A percentile compares a stretch with the other conserved stretches of the same genome.
Conservation (phyloP, 2,888 invertebrate species). For the Plagodis dolabraria region DNA sequence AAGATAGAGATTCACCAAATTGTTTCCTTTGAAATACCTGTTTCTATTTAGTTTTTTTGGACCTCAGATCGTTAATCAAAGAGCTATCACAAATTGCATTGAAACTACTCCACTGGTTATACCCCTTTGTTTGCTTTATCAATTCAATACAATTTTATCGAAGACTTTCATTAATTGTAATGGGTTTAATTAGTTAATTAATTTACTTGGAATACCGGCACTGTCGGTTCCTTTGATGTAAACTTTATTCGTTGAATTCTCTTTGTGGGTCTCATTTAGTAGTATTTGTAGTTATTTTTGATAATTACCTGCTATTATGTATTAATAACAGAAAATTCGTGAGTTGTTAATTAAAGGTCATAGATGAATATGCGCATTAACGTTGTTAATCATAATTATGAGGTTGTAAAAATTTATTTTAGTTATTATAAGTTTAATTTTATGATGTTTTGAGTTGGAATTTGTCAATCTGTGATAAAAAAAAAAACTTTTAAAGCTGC, state of each 20-base stretch:
- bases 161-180: conserved; percentile 60
- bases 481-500: too few relatives aligned
- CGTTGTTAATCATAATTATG: conserved; percentile 15
- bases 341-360: conserved; percentile 29
- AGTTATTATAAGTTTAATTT: conserved; percentile 2
- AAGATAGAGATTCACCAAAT: too few relatives aligned
- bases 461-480: background rate
- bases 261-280: conserved; percentile 35
- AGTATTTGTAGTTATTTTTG: conserved; percentile 34
- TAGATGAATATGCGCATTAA: conserved; percentile 23
- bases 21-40: too few relatives aligned
- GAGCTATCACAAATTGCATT: conserved; percentile 27
- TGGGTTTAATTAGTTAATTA: conserved; percentile 47
- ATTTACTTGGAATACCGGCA: conserved; percentile 35
- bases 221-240: conserved; percentile 39
- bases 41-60: too few relatives aligned
- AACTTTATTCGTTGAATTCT: conserved; percentile 36
- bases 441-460: background rate
- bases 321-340: conserved; percentile 26
- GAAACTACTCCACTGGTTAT: conserved; percentile 36
- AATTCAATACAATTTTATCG: conserved; percentile 59
- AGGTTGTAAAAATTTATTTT: background rate
- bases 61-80: background rate
- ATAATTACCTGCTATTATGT: conserved; percentile 33
- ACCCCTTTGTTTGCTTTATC: conserved; percentile 56